phyloP scores from a whole-genome alignment of 1,140 invertebrate species.

The Tetramorium alpestre region DNA sequence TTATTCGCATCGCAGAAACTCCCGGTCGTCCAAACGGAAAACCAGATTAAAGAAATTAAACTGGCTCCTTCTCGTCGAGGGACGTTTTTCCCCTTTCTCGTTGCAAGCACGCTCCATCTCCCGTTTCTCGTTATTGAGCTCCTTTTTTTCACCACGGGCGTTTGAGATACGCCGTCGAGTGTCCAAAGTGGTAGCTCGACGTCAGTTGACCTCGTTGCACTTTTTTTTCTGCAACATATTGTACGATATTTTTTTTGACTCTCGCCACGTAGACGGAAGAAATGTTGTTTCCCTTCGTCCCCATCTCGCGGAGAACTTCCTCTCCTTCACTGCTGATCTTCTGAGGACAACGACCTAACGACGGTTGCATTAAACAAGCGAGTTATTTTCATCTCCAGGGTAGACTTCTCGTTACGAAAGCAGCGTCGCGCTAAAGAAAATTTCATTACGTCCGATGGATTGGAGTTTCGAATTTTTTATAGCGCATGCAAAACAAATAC shows the following conservation, averaged over 20 bases:
- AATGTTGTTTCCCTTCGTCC: conserved; percentile 20
- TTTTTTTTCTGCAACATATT: conserved; percentile 59
- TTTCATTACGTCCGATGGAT: conserved; percentile 36
- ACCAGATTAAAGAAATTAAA: conserved; percentile 38
- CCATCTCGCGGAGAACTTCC: conserved; percentile 47
- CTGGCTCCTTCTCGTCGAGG: not conserved
- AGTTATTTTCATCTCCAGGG: conserved; percentile 57
- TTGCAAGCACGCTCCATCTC: not conserved
- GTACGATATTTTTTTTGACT: conserved; percentile 31
- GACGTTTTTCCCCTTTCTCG: not conserved
- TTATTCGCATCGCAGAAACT: conserved; percentile 14
- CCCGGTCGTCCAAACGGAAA: not conserved
- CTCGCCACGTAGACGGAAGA: conserved; percentile 36
- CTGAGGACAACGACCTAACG: conserved; percentile 58
- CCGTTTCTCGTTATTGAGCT: conserved; percentile 6
- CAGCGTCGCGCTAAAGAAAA: conserved; percentile 34
- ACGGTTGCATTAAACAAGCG: conserved; percentile 66
- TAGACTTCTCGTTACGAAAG: conserved; percentile 17
- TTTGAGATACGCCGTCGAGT: conserved; percentile 25
- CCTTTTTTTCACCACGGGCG: not conserved
- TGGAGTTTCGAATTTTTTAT: conserved; percentile 49
- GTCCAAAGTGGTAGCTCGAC: not conserved
- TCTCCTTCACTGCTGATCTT: conserved; percentile 22
- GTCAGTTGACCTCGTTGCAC: conserved; percentile 62
- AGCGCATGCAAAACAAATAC: not conserved